Evolutionary conservation across 2,888 invertebrate genomes (phyloP).

Genomic region (Prosapia bicincta): DNA sequence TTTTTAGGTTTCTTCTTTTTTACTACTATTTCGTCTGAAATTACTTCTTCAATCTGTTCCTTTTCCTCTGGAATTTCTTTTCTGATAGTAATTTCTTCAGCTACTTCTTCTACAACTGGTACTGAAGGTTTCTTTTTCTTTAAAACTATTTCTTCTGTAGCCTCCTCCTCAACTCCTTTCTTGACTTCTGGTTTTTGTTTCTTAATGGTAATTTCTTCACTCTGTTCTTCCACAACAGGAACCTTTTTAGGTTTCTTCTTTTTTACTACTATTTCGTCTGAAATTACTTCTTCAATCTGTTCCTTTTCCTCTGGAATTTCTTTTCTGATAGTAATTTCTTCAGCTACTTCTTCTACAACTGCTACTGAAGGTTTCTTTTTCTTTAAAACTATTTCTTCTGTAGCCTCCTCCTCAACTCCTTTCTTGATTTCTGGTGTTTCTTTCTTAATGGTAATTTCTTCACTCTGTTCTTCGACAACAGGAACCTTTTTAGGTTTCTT

Average conservation of each 20-base stretch:
- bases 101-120: slow-evolving; percentile 37
- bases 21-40: slow-evolving; percentile 35
- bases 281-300: slow-evolving; percentile 41
- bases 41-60: slow-evolving; percentile 16
- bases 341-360: slow-evolving; percentile 31
- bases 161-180: slow-evolving; percentile 39
- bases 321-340: slow-evolving; percentile 40
- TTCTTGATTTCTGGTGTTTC: slow-evolving; percentile 42
- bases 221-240: slow-evolving; percentile 41
- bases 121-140: slow-evolving; percentile 36
- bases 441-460: slow-evolving; percentile 44
- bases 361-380: slow-evolving; percentile 44
- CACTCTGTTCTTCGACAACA: slow-evolving; percentile 44
- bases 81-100: slow-evolving; percentile 42
- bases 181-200: slow-evolving; percentile 44
- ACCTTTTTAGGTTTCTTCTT: slow-evolving; percentile 44
- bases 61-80: slow-evolving; percentile 40
- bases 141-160: slow-evolving; percentile 36
- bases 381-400: slow-evolving; percentile 43
- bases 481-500: slow-evolving; percentile 34
- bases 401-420: slow-evolving; percentile 42
- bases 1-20: slow-evolving; percentile 39
- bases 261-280: slow-evolving; percentile 41
- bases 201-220: slow-evolving; percentile 44
- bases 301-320: slow-evolving; percentile 35